A percentile compares a stretch with the other conserved stretches of the same genome.
phyloP scores from a whole-genome alignment of 2,797 vertebrate species.

The Chloroceryle inda region DNA sequence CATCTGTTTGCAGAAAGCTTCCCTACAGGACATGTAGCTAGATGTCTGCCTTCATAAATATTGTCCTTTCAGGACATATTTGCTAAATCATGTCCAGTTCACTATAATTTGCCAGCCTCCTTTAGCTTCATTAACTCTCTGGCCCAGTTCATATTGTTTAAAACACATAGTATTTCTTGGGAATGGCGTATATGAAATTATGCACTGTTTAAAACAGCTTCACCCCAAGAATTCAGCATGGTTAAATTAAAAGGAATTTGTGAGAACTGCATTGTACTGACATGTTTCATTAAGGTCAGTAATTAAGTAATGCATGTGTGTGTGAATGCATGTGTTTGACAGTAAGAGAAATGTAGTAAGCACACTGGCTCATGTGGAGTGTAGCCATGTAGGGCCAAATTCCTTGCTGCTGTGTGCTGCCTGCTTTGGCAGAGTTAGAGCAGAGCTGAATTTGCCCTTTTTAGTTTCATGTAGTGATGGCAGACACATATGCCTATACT shows the following conservation, averaged over 20 bases:
- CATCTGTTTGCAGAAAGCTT: slow-evolving; percentile 3
- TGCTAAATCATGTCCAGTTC: slow-evolving; percentile 46
- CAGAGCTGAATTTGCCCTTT: not conserved
- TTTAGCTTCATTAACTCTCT: slow-evolving; percentile 41
- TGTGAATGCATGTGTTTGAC: not conserved
- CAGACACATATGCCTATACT: not conserved
- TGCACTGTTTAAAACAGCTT: slow-evolving; percentile 28
- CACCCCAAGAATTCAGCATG: not conserved
- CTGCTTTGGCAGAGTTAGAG: not conserved
- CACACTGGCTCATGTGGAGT: not conserved
- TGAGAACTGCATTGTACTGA: slow-evolving; percentile 20
- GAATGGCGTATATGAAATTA: slow-evolving; percentile 9
- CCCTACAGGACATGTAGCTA: not conserved
- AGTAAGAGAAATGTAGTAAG: not conserved
- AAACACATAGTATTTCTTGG: slow-evolving; percentile 28
- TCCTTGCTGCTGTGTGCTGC: not conserved
- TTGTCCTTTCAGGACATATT: slow-evolving; percentile 41
- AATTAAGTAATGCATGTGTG: slow-evolving; percentile 8
- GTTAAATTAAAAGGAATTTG: slow-evolving; percentile 43
- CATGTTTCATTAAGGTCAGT: slow-evolving; percentile 47
- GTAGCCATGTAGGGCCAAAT: not conserved
- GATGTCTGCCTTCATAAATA: slow-evolving; percentile 35
- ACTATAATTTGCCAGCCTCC: slow-evolving; percentile 38
- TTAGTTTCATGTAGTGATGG: not conserved
- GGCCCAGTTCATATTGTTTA: not conserved